Evolutionary conservation across 2,113 vertebrate genomes (phyloP).

Genomic region (Marmota flaviventris): DNA sequence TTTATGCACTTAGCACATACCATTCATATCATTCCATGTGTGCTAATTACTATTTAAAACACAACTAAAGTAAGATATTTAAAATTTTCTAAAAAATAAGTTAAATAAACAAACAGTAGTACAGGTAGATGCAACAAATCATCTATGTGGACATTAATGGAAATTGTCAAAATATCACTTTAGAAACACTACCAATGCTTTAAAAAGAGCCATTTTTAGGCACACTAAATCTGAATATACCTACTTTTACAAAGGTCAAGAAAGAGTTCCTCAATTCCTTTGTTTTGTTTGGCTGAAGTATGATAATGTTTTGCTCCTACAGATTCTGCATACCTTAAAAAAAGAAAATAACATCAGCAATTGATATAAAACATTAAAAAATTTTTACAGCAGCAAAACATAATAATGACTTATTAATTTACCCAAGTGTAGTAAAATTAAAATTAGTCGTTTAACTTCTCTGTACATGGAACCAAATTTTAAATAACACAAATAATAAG

Average conservation of each 20-base stretch:
- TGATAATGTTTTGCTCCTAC: constrained; percentile 99
- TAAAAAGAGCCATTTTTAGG: constrained; percentile 35
- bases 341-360: constrained; percentile 59
- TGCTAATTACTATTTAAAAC: constrained; percentile 39
- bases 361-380: neutral
- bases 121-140: neutral
- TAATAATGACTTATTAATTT: constrained; percentile 53
- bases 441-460: neutral
- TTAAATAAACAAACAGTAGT: constrained; percentile 23
- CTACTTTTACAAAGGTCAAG: constrained; percentile 99
- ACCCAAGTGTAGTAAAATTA: constrained; percentile 48
- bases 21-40: constrained; percentile 20
- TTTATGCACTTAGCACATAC: neutral
- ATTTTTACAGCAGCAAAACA: neutral
- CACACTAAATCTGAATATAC: constrained; percentile 77
- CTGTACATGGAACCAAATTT: neutral
- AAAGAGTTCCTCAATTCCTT: constrained; percentile 99
- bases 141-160: neutral
- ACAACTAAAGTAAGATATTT: neutral
- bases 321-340: constrained; percentile 95
- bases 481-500: constrained; percentile 13
- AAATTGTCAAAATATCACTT: constrained; percentile 34
- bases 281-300: constrained; percentile 98
- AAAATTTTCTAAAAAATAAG: neutral
- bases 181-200: constrained; percentile 21